Percentiles rank a stretch among this genome's conserved stretches.
Conservation (phyloP, 64 coral and sea anemone species). For the Porites lutea region DNA sequence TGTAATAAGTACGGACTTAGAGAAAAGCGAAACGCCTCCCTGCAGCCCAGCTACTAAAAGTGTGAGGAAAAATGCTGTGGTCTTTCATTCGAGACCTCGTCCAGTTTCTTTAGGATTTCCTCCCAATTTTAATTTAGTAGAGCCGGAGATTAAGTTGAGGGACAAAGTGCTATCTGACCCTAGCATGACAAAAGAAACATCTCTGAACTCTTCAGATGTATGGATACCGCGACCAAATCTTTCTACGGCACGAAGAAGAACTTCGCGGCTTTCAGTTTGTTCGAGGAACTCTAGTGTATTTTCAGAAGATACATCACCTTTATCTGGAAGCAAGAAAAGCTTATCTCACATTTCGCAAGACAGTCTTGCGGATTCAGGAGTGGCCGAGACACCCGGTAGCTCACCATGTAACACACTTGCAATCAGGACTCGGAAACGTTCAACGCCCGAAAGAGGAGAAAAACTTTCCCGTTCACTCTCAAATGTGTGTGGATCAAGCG, state of each 20-base stretch:
- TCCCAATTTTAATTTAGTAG: not conserved
- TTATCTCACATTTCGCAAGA: slow-evolving; percentile 81
- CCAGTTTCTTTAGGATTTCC: slow-evolving; percentile 32
- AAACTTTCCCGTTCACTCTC: slow-evolving; percentile 43
- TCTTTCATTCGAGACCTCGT: slow-evolving; percentile 21
- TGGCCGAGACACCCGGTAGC: slow-evolving; percentile 73
- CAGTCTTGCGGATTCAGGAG: slow-evolving; percentile 84
- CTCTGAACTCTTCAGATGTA: slow-evolving; percentile 2
- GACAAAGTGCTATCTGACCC: slow-evolving; percentile 41
- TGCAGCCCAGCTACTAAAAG: slow-evolving; percentile 15
- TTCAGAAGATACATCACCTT: slow-evolving; percentile 30
- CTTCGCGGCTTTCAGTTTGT: not conserved
- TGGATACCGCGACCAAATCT: slow-evolving; percentile 38
- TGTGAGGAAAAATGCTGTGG: not conserved
- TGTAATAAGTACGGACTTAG: not conserved
- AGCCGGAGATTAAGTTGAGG: not conserved
- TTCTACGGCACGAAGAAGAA: not conserved
- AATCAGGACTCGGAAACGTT: slow-evolving; percentile 1
- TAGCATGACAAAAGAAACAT: slow-evolving; percentile 21
- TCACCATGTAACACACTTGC: slow-evolving; percentile 83
- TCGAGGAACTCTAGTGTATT: slow-evolving; percentile 47
- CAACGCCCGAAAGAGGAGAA: not conserved
- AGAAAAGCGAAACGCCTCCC: not conserved
- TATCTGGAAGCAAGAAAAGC: slow-evolving; percentile 78
- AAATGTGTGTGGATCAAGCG: slow-evolving; percentile 29